Percentiles rank a stretch among this genome's conserved stretches.
Conservation (phyloP, 2,113 vertebrate species). For the Protobothrops flavoviridis region DNA sequence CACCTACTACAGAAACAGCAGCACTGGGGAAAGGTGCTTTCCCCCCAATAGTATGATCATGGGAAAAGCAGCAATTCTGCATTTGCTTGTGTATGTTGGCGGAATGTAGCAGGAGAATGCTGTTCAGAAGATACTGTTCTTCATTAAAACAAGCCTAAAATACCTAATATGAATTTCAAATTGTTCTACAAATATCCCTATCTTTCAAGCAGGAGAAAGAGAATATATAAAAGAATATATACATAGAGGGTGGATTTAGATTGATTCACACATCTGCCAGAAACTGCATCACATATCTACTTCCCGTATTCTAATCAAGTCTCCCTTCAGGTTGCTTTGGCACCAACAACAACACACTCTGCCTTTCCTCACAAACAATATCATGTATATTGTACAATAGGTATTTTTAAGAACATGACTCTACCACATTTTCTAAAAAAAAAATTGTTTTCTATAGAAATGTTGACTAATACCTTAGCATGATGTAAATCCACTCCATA, state of each 20-base stretch:
- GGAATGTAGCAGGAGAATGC: not conserved
- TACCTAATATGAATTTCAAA: not conserved
- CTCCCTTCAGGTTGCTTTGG: not conserved
- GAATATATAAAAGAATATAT: not conserved
- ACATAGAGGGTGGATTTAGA: not conserved
- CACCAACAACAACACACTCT: not conserved
- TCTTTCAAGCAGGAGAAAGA: not conserved
- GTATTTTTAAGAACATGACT: not conserved
- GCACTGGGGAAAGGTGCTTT: not conserved
- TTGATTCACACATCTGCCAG: not conserved
- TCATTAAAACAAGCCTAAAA: not conserved
- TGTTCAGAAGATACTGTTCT: not conserved
- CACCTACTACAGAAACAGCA: not conserved
- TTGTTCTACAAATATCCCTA: not conserved
- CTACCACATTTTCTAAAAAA: not conserved
- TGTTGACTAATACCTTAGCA: slow-evolving; percentile 84
- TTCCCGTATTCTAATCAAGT: not conserved
- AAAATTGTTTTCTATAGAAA: not conserved
- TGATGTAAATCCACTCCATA: slow-evolving; percentile 97
- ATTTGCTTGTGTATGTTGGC: not conserved
- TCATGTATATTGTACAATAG: not conserved
- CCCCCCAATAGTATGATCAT: not conserved
- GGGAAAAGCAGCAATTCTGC: not conserved
- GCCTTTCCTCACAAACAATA: not conserved
- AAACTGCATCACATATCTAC: not conserved